Percentiles rank a stretch among this genome's conserved stretches.
These are phyloP conservation scores for Acanthococcus lagerstroemiae DNA, from an alignment of 2,888 invertebrate genomes.

Conservation along the genomic window DNA sequence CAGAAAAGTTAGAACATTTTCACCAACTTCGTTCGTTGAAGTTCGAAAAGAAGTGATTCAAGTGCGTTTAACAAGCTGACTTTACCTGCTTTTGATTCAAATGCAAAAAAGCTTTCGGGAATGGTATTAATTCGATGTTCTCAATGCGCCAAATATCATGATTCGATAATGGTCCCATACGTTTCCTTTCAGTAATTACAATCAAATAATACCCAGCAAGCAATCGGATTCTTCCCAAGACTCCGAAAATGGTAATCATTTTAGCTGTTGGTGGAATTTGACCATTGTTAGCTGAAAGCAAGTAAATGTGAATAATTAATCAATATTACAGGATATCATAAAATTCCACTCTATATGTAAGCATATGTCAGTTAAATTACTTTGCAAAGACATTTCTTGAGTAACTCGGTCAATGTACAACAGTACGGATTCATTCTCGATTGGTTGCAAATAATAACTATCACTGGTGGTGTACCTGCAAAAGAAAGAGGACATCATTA, in stretches of 20 bases:
- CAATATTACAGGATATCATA: neutral
- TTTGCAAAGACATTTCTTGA: constrained; percentile 16
- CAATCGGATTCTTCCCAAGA: constrained; percentile 74
- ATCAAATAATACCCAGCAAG: constrained; percentile 79
- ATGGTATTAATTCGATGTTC: constrained; percentile 75
- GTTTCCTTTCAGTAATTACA: constrained; percentile 73
- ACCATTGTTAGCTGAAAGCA: constrained; percentile 45
- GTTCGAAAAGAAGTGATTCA: neutral
- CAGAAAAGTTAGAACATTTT: too few relatives aligned
- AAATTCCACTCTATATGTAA: neutral
- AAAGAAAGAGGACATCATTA: too few relatives aligned
- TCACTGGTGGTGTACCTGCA: constrained; percentile 76
- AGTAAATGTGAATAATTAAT: neutral
- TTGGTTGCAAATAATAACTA: constrained; percentile 78
- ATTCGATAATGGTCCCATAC: constrained; percentile 70
- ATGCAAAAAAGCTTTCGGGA: constrained; percentile 71
- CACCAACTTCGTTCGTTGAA: too few relatives aligned
- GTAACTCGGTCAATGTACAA: constrained; percentile 31
- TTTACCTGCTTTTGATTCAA: constrained; percentile 66
- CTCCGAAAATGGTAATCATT: constrained; percentile 61
- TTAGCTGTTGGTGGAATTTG: constrained; percentile 55
- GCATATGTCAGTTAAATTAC: neutral
- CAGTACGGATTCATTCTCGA: constrained; percentile 29
- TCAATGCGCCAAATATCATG: constrained; percentile 69
- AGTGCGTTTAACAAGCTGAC: too few relatives aligned